phyloP scores from a whole-genome alignment of 2,113 vertebrate species.

The Lathamus discolor region DNA sequence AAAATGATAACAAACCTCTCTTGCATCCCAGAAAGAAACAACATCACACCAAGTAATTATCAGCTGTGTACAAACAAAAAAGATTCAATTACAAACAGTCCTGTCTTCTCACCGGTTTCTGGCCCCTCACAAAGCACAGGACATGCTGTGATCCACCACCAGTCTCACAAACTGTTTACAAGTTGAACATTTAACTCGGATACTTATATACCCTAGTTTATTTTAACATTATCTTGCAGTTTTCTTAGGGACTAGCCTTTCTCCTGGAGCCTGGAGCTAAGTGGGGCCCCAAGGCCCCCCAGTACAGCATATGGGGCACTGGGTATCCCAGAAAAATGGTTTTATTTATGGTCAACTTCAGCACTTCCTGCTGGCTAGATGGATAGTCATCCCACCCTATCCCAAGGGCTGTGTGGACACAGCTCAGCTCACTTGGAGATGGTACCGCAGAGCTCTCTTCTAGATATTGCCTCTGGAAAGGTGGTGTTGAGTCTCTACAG shows the following conservation, averaged over 20 bases:
- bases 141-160: not conserved
- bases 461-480: not conserved
- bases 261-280: not conserved
- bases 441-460: not conserved
- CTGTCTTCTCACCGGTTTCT: not conserved
- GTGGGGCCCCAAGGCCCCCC: not conserved
- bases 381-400: not conserved
- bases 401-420: not conserved
- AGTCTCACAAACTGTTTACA: not conserved
- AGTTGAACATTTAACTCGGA: not conserved
- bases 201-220: not conserved
- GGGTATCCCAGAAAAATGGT: not conserved
- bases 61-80: not conserved
- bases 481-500: not conserved
- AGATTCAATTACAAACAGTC: not conserved
- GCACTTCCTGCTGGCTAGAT: not conserved
- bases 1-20: conserved; percentile 21
- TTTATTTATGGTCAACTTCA: not conserved
- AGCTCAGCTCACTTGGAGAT: not conserved
- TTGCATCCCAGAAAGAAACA: not conserved
- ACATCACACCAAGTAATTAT: not conserved
- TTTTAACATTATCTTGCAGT: not conserved
- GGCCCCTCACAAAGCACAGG: conserved; percentile 1
- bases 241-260: not conserved
- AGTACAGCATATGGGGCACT: too few species aligned